Percentiles rank a stretch among this genome's conserved stretches.
Conservation (phyloP, 2,888 invertebrate genomes). For the Conistra vaccinii region DNA sequence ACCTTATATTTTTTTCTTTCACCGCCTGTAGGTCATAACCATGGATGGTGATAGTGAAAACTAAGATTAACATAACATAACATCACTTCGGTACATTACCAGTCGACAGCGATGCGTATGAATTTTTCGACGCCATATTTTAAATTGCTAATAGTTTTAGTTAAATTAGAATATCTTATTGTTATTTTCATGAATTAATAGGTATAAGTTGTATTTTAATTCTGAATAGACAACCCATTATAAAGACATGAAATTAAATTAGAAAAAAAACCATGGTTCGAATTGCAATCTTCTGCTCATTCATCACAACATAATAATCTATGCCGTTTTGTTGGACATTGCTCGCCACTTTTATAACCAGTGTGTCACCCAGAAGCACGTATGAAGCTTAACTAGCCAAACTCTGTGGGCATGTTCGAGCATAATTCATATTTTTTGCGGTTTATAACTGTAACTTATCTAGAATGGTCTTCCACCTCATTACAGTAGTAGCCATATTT, state of each 20-base stretch:
- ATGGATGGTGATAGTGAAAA: background rate
- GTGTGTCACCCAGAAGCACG: conserved; percentile 42
- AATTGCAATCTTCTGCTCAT: background rate
- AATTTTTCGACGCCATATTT: background rate
- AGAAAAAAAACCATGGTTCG: background rate
- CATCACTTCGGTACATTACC: background rate
- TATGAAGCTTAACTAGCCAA: conserved; percentile 58
- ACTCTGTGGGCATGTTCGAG: conserved; percentile 56
- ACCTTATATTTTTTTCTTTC: background rate
- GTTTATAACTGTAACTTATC: conserved; percentile 49
- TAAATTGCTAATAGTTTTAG: background rate
- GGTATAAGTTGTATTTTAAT: too few species aligned
- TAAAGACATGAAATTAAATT: too few species aligned
- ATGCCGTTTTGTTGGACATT: background rate
- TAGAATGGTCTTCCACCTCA: conserved; percentile 53
- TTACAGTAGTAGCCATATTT: conserved; percentile 50
- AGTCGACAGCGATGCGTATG: background rate
- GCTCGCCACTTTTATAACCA: background rate
- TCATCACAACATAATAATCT: background rate
- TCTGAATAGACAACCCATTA: too few species aligned
- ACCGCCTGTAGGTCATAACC: too few species aligned
- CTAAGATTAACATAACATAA: background rate
- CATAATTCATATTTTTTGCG: conserved; percentile 65
- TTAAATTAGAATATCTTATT: background rate
- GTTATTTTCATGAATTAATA: background rate